A percentile compares a stretch with the other conserved stretches of the same genome.
phyloP scores from a whole-genome alignment of 1,140 invertebrate genomes.

The Saccostrea echinata region DNA sequence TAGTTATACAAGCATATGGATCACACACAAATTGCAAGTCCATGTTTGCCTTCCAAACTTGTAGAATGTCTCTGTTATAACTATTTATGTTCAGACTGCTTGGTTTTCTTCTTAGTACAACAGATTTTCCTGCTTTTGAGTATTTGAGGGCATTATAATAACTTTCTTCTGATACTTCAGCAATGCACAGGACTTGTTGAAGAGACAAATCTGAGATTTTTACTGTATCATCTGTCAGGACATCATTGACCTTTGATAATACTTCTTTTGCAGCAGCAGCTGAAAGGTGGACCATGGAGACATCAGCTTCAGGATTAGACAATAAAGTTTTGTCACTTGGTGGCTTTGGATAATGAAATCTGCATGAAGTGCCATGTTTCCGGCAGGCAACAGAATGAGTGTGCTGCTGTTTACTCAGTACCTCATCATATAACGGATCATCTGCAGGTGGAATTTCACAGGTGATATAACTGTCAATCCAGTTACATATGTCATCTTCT shows the following conservation, averaged over 20 bases:
- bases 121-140: neutral
- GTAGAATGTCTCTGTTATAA: conserved; percentile 53
- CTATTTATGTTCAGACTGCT: conserved; percentile 49
- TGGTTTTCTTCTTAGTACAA: neutral
- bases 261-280: neutral
- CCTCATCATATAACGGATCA: conserved; percentile 39
- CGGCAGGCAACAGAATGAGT: conserved; percentile 49
- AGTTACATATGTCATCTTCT: conserved; percentile 41
- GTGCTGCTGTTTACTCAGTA: conserved; percentile 46
- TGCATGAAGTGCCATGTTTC: conserved; percentile 49
- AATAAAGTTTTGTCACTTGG: conserved; percentile 49
- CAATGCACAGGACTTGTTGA: neutral
- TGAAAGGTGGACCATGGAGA: neutral
- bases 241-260: neutral
- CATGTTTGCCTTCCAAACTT: conserved; percentile 58
- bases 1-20: conserved; percentile 50
- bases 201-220: neutral
- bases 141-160: neutral
- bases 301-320: neutral
- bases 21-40: conserved; percentile 54
- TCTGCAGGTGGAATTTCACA: conserved; percentile 50
- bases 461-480: conserved; percentile 48
- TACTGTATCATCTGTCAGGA: neutral
- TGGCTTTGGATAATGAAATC: conserved; percentile 53
- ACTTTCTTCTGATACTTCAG: neutral